A percentile compares a stretch with the other conserved stretches of the same genome.
These are phyloP conservation scores for Euplexia lucipara DNA, from an alignment of 2,888 invertebrate species.

Conservation along the genomic window DNA sequence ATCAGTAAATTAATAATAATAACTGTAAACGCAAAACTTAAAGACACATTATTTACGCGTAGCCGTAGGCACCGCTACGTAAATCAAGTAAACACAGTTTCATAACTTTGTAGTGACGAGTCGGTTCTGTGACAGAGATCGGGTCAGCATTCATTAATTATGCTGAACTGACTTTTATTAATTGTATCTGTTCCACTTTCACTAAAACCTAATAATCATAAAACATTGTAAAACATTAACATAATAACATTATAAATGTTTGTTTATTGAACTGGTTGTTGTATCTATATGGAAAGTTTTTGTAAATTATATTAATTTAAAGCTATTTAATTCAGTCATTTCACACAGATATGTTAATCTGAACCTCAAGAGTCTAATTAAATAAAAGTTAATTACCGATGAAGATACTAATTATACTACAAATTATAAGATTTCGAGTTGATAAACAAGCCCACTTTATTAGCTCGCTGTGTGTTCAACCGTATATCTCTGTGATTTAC, in stretches of 20 bases:
- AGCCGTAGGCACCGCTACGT: no score
- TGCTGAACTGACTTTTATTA: slow-evolving; percentile 1
- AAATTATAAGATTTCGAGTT: slow-evolving; percentile 11
- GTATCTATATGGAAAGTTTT: background rate
- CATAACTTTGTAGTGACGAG: background rate
- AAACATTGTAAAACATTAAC: slow-evolving; percentile 16
- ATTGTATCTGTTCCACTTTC: slow-evolving; percentile 25
- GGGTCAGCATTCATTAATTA: background rate
- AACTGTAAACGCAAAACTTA: no score
- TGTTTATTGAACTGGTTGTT: background rate
- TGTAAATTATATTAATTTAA: background rate
- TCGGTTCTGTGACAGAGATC: background rate
- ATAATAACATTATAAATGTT: slow-evolving; percentile 5
- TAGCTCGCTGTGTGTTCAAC: background rate
- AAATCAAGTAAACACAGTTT: no score
- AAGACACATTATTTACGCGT: background rate
- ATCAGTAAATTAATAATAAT: no score
- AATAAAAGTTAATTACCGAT: slow-evolving; percentile 15
- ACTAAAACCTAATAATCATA: slow-evolving; percentile 17
- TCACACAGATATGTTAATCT: slow-evolving; percentile 4
- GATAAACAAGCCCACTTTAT: slow-evolving; percentile 4
- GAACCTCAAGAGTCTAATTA: background rate
- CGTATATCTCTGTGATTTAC: background rate
- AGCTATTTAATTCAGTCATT: background rate
- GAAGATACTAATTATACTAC: slow-evolving; percentile 11